phyloP scores from a whole-genome alignment of 2,888 invertebrate genomes.

The Drosophila glabriapex region DNA sequence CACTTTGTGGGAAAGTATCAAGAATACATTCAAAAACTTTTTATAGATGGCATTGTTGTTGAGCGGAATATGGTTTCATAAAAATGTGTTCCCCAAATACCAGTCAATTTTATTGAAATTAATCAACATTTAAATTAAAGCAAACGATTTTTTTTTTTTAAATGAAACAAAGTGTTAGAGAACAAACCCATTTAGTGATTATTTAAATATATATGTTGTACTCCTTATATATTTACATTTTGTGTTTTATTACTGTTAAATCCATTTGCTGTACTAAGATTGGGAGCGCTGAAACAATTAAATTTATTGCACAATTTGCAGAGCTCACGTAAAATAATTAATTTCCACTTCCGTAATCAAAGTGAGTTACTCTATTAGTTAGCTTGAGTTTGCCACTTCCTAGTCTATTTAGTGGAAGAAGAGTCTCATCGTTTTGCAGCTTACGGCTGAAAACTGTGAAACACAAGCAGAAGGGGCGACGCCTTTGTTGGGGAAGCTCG shows the following conservation, averaged over 20 bases:
- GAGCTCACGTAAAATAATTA: conserved; percentile 62
- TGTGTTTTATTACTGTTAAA: not conserved
- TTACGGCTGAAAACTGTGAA: conserved; percentile 34
- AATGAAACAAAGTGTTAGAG: not conserved
- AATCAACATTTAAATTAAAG: not conserved
- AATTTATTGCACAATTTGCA: conserved; percentile 60
- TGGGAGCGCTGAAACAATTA: conserved; percentile 17
- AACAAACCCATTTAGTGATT: not conserved
- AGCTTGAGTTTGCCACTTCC: conserved; percentile 21
- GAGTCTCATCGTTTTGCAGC: conserved; percentile 23
- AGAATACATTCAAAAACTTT: no score
- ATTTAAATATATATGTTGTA: not conserved
- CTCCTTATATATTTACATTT: not conserved
- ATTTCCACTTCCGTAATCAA: conserved; percentile 66
- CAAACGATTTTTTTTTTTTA: not conserved
- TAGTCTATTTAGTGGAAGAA: not conserved
- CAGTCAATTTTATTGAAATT: not conserved
- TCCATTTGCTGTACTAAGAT: conserved; percentile 7
- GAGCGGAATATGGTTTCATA: not conserved
- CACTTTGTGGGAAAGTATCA: not conserved
- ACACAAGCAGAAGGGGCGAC: conserved; percentile 1
- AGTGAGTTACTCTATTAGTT: conserved; percentile 58
- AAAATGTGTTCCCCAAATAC: not conserved
- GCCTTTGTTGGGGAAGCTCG: conserved; percentile 42
- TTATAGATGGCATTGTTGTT: not conserved